phyloP scores from a whole-genome alignment of 2,888 invertebrate genomes.

The Catocala sponsa region DNA sequence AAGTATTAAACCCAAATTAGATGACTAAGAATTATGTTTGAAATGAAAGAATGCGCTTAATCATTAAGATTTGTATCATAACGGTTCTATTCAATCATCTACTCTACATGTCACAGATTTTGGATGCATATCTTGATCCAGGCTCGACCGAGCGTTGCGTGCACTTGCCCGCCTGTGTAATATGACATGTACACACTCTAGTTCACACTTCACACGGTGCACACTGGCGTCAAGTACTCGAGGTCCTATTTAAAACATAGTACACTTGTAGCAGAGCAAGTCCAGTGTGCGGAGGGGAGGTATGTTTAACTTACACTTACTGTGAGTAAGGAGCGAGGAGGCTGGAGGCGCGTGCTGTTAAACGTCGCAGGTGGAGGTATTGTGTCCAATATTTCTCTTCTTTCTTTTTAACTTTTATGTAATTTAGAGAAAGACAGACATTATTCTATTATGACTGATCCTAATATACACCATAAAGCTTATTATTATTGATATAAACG shows the following conservation, averaged over 20 bases:
- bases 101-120: not conserved
- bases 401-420: too few relatives aligned
- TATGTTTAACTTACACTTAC: not conserved
- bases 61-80: constrained; percentile 42
- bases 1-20: constrained; percentile 45
- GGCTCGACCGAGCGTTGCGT: not conserved
- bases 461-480: too few relatives aligned
- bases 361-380: too few relatives aligned
- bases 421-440: too few relatives aligned
- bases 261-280: constrained; percentile 54
- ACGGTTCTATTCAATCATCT: constrained; percentile 21
- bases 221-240: constrained; percentile 46
- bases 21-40: constrained; percentile 27
- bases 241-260: constrained; percentile 63
- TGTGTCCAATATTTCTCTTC: too few relatives aligned
- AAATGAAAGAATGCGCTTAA: constrained; percentile 26
- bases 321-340: not conserved
- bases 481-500: too few relatives aligned
- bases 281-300: constrained; percentile 26
- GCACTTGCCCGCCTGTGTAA: not conserved
- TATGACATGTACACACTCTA: not conserved
- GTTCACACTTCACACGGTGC: too few relatives aligned
- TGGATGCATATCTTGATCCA: too few relatives aligned
- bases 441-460: too few relatives aligned
- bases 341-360: not conserved